phyloP scores from a whole-genome alignment of 2,797 vertebrate species.

The Dipus sagitta region DNA sequence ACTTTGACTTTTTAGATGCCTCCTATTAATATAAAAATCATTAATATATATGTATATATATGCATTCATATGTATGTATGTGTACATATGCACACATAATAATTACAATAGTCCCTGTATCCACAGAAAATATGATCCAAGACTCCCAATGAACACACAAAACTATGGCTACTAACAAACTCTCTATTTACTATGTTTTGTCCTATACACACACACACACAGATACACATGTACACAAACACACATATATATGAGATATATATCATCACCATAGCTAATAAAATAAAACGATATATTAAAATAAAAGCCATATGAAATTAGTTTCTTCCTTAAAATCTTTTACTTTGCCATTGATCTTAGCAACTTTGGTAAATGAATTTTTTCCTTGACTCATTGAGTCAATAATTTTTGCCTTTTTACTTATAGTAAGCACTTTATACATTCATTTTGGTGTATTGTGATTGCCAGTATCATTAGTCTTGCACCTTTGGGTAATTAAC shows the following conservation, averaged over 20 bases:
- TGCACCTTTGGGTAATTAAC: neutral
- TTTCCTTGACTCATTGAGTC: neutral
- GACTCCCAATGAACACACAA: neutral
- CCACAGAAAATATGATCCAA: no score
- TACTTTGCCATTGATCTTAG: neutral
- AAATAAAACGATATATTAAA: neutral
- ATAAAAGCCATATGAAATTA: neutral
- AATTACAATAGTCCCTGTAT: no score
- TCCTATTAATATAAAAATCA: neutral
- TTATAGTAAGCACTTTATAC: neutral
- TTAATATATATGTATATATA: neutral
- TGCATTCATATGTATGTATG: no score
- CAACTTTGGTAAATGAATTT: neutral
- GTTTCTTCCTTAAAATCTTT: neutral
- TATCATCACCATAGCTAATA: neutral
- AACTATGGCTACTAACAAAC: neutral
- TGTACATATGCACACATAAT: no score
- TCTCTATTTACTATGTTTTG: neutral
- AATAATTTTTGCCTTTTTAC: neutral
- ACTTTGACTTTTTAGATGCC: neutral
- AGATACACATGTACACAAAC: no score
- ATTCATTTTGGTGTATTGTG: neutral
- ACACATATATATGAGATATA: neutral
- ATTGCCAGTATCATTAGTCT: neutral
- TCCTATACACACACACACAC: neutral